These are phyloP conservation scores for Eudasyphora cyanicolor DNA, from an alignment of 2,888 invertebrate genomes.

Conservation along the genomic window DNA sequence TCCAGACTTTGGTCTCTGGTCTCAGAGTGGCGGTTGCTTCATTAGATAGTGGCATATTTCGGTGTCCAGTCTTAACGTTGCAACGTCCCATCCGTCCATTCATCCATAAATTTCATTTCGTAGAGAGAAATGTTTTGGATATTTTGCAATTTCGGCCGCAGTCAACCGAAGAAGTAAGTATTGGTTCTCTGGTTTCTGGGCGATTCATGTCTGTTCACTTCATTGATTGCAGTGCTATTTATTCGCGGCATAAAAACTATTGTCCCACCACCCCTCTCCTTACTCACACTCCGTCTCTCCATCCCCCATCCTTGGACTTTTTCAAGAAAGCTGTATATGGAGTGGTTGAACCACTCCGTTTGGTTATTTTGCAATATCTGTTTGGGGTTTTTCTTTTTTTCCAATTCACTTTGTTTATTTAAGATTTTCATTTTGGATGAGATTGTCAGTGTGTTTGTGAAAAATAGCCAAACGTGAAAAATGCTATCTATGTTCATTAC, in stretches of 20 bases:
- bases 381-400: conserved; percentile 41
- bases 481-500: background rate
- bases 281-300: background rate
- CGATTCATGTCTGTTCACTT: conserved; percentile 21
- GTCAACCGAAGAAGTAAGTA: conserved; percentile 36
- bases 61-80: background rate
- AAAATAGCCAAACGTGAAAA: conserved; percentile 22
- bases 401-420: conserved; percentile 46
- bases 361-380: conserved; percentile 52
- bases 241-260: conserved; percentile 9
- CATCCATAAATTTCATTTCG: background rate
- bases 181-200: conserved; percentile 11
- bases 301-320: background rate
- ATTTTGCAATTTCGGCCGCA: conserved; percentile 44
- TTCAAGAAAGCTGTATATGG: conserved; percentile 30
- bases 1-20: conserved; percentile 16
- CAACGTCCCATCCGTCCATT: background rate
- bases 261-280: background rate
- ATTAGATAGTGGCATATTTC: conserved; percentile 19
- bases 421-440: conserved; percentile 27
- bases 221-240: conserved; percentile 13
- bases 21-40: background rate
- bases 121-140: conserved; percentile 44
- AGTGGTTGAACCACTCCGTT: conserved; percentile 33
- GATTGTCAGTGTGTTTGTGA: conserved; percentile 18